These are phyloP conservation scores for Drosophila sproati DNA, from an alignment of 1,140 invertebrate genomes.

Conservation along the genomic window DNA sequence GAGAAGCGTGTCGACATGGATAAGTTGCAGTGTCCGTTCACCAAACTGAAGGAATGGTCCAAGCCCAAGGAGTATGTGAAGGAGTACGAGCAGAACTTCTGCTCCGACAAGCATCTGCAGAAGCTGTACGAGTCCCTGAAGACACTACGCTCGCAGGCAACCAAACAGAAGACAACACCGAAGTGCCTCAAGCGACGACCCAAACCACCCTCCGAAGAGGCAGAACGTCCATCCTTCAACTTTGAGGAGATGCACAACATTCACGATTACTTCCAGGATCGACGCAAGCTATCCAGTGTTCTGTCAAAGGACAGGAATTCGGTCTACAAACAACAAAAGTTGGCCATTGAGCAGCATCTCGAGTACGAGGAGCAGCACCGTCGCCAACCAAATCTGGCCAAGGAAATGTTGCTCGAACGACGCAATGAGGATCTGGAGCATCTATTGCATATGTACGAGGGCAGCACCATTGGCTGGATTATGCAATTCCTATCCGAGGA, in stretches of 20 bases:
- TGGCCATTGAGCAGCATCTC: conserved; percentile 13
- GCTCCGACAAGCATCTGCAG: conserved; percentile 67
- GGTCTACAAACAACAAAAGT: not conserved
- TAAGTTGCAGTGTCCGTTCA: conserved; percentile 64
- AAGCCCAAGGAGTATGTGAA: conserved; percentile 68
- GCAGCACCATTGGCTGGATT: conserved; percentile 69
- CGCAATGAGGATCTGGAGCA: conserved; percentile 58
- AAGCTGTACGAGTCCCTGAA: conserved; percentile 70
- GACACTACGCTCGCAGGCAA: conserved; percentile 34
- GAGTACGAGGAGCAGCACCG: not conserved
- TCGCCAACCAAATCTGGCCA: not conserved
- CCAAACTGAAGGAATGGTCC: conserved; percentile 72
- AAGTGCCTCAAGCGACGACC: conserved; percentile 51
- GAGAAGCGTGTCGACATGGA: conserved; percentile 59
- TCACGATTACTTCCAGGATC: conserved; percentile 2
- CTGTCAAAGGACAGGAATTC: not conserved
- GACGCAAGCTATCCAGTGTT: not conserved
- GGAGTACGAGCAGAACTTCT: conserved; percentile 79
- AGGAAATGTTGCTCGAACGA: conserved; percentile 44
- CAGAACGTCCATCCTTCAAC: not conserved
- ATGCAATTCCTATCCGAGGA: conserved; percentile 86
- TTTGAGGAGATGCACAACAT: conserved; percentile 16
- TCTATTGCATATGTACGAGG: conserved; percentile 67
- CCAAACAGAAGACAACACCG: conserved; percentile 45
- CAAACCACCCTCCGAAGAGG: not conserved